Evolutionary conservation across 2,888 invertebrate genomes (phyloP).

Genomic region (Lymantria monacha): DNA sequence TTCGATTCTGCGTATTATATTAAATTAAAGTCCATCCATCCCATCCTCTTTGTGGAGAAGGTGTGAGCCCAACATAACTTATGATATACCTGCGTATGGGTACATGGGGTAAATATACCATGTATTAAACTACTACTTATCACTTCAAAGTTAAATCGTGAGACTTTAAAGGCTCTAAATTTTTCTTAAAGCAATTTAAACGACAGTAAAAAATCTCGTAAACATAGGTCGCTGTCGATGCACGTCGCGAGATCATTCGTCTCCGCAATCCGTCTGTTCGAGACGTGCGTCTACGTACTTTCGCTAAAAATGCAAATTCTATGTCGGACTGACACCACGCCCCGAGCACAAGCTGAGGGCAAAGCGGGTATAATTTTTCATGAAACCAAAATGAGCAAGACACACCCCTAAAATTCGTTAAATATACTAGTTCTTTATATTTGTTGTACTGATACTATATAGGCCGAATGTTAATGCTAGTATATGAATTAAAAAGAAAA

Average conservation of each 20-base stretch:
- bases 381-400: constrained; percentile 69
- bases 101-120: too few relatives aligned
- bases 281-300: constrained; percentile 73
- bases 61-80: too few relatives aligned
- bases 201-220: constrained; percentile 31
- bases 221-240: constrained; percentile 41
- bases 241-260: constrained; percentile 66
- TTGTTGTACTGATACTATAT: too few relatives aligned
- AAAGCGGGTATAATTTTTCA: constrained; percentile 70
- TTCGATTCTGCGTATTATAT: too few relatives aligned
- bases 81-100: too few relatives aligned
- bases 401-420: constrained; percentile 63
- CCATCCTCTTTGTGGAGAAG: too few relatives aligned
- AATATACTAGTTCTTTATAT: constrained; percentile 27
- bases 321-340: constrained; percentile 71
- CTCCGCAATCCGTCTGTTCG: constrained; percentile 69
- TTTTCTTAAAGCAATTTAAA: constrained; percentile 8
- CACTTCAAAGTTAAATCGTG: too few relatives aligned
- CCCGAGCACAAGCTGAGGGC: constrained; percentile 56
- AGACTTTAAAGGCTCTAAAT: neutral
- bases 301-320: constrained; percentile 79
- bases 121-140: too few relatives aligned
- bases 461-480: too few relatives aligned
- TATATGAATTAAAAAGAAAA: too few relatives aligned
- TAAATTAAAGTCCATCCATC: too few relatives aligned